Conservation (phyloP, 2,113 vertebrate genomes). For the Callipepla squamata region DNA sequence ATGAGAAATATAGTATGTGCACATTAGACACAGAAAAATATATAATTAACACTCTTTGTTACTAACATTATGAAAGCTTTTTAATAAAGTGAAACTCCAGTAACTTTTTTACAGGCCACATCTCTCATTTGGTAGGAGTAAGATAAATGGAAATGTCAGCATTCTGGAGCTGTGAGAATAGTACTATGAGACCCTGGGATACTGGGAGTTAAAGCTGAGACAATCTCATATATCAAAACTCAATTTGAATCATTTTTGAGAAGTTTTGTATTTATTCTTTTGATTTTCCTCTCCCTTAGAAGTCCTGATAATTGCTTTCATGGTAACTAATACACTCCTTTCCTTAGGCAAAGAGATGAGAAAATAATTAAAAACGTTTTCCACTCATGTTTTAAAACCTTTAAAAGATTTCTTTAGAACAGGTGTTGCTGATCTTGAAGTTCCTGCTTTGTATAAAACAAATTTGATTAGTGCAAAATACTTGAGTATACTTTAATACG, state of each 20-base stretch:
- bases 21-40: background rate
- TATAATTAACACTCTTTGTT: background rate
- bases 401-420: background rate
- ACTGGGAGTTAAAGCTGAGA: background rate
- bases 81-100: background rate
- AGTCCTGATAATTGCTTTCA: constrained; percentile 37
- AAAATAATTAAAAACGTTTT: constrained; percentile 43
- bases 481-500: background rate
- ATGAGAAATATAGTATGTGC: background rate
- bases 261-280: constrained; percentile 48
- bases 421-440: background rate
- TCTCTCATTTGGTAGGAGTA: background rate
- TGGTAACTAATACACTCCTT: constrained; percentile 4
- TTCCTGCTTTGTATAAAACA: background rate
- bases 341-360: constrained; percentile 16
- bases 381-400: constrained; percentile 2
- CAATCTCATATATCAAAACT: background rate
- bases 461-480: background rate
- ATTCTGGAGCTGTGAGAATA: background rate
- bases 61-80: background rate
- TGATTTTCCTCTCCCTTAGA: constrained; percentile 38
- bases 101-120: background rate
- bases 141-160: background rate
- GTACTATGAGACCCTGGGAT: background rate
- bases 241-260: background rate